Conservation (phyloP, 2,797 vertebrate species). For the Periparus ater region DNA sequence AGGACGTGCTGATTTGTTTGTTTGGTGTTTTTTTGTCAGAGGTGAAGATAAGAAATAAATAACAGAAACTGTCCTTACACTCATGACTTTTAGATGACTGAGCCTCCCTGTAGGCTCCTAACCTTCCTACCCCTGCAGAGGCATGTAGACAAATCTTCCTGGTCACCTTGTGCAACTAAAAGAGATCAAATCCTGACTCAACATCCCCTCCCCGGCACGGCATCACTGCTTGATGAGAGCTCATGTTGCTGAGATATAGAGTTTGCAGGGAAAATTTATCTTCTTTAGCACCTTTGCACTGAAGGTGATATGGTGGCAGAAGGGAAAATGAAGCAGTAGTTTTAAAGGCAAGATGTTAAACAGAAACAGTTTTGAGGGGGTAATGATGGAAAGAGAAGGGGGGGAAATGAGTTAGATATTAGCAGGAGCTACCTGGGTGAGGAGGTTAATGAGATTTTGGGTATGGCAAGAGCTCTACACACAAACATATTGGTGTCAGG, state of each 20-base stretch:
- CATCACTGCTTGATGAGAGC: neutral
- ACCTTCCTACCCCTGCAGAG: neutral
- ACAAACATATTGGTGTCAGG: neutral
- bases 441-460: neutral
- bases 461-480: neutral
- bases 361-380: neutral
- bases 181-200: neutral
- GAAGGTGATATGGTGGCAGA: neutral
- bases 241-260: neutral
- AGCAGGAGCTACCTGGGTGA: neutral
- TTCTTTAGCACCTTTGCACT: conserved; percentile 1
- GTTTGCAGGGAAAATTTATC: neutral
- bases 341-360: neutral
- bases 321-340: neutral
- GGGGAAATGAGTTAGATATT: neutral
- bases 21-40: neutral
- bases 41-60: neutral
- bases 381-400: neutral
- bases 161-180: neutral
- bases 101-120: neutral
- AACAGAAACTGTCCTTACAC: neutral
- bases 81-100: neutral
- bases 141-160: neutral
- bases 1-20: neutral
- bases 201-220: neutral